Conservation (phyloP, 2,888 invertebrate species). For the Sisyra terminalis region DNA sequence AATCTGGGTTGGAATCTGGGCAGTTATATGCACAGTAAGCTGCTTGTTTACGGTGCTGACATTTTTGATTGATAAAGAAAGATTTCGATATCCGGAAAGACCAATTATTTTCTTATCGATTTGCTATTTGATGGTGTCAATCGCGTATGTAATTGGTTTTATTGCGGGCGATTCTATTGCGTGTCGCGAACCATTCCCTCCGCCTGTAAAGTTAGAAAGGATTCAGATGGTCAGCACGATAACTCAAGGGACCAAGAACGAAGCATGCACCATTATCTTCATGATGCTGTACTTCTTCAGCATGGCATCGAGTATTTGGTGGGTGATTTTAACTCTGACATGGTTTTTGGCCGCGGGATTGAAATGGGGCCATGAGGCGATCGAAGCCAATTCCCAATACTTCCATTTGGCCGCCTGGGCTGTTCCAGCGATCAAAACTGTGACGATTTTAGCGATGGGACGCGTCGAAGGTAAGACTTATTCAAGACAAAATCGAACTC, state of each 20-base stretch:
- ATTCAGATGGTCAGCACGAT: conserved; percentile 67
- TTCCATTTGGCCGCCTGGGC: conserved; percentile 98
- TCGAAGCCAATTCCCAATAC: conserved; percentile 92
- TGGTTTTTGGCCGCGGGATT: conserved; percentile 94
- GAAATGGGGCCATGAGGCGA: conserved; percentile 97
- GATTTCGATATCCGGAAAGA: conserved; percentile 94
- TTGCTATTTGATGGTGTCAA: conserved; percentile 88
- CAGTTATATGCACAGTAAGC: conserved; percentile 73
- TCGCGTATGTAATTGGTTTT: conserved; percentile 80
- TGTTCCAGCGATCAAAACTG: conserved; percentile 88
- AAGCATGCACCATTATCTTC: conserved; percentile 82
- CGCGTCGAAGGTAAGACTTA: conserved; percentile 73
- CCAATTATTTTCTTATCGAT: conserved; percentile 94
- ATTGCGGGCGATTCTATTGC: conserved; percentile 67
- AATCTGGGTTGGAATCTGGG: conserved; percentile 90
- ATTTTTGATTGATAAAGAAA: conserved; percentile 83
- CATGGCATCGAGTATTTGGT: conserved; percentile 96
- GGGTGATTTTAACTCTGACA: conserved; percentile 89
- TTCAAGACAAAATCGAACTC: no score
- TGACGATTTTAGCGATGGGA: conserved; percentile 86
- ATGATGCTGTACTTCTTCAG: conserved; percentile 93
- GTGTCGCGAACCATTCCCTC: conserved; percentile 65
- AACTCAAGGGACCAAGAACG: conserved; percentile 73
- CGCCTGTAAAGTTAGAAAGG: conserved; percentile 49
- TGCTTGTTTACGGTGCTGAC: conserved; percentile 88